Evolutionary conservation across 2,113 vertebrate genomes (phyloP).

Genomic region (Apaloderma vittatum): DNA sequence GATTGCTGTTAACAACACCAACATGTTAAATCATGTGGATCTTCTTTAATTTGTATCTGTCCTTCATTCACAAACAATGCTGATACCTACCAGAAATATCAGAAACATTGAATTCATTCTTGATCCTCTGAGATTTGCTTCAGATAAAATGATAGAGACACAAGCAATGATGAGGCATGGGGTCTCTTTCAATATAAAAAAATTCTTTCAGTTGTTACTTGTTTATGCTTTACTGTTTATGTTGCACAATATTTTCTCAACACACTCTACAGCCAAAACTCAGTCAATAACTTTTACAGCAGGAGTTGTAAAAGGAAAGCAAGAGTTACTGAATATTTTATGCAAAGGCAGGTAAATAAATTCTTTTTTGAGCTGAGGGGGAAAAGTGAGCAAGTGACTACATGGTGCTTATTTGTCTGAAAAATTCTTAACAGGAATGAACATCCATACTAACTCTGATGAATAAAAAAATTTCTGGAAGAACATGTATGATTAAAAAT

Average conservation of each 20-base stretch:
- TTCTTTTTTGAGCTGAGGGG: not conserved
- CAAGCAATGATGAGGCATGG: not conserved
- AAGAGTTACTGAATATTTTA: not conserved
- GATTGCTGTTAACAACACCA: not conserved
- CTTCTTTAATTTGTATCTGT: not conserved
- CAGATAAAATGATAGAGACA: not conserved
- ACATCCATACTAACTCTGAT: not conserved
- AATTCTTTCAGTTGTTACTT: not conserved
- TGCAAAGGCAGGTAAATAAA: not conserved
- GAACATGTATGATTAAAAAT: not conserved
- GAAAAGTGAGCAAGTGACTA: too few relatives aligned
- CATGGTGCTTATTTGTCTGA: not conserved
- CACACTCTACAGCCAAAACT: not conserved
- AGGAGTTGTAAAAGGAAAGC: not conserved
- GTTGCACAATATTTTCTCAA: not conserved
- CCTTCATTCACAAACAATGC: not conserved
- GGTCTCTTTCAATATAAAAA: not conserved
- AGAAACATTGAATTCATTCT: not conserved
- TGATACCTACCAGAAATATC: not conserved
- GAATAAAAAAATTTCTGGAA: not conserved
- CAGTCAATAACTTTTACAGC: not conserved
- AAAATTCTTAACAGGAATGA: not conserved
- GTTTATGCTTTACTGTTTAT: not conserved
- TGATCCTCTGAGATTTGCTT: not conserved
- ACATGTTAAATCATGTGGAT: not conserved